Evolutionary conservation across 2,113 vertebrate species (phyloP).

Genomic region (Mustela lutreola): DNA sequence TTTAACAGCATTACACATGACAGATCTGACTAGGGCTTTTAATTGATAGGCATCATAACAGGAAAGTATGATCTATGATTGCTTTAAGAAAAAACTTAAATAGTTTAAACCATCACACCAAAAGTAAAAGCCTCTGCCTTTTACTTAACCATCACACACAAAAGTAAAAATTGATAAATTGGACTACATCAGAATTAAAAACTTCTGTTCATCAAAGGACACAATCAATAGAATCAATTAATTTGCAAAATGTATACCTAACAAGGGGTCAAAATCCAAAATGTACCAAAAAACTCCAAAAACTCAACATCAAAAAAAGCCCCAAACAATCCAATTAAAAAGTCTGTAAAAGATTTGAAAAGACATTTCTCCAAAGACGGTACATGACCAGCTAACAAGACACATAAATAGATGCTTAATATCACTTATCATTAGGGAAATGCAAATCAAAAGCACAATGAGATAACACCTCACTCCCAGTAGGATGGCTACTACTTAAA

Average conservation of each 20-base stretch:
- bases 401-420: background rate
- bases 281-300: background rate
- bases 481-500: background rate
- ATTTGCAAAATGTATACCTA: background rate
- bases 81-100: background rate
- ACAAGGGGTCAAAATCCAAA: background rate
- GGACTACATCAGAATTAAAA: background rate
- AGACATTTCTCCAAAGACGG: background rate
- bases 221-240: background rate
- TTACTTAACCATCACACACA: no score
- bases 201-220: background rate
- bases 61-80: background rate
- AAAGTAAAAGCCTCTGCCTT: background rate
- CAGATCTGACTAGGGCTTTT: slow-evolving; percentile 9
- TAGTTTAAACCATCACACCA: background rate
- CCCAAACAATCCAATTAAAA: background rate
- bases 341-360: background rate
- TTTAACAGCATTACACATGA: background rate
- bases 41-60: background rate
- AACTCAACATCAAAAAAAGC: background rate
- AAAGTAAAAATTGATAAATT: background rate
- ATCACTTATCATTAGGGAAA: background rate
- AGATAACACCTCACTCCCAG: background rate
- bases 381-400: background rate
- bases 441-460: background rate